phyloP scores from a whole-genome alignment of 2,113 vertebrate species.

The Murina feae region DNA sequence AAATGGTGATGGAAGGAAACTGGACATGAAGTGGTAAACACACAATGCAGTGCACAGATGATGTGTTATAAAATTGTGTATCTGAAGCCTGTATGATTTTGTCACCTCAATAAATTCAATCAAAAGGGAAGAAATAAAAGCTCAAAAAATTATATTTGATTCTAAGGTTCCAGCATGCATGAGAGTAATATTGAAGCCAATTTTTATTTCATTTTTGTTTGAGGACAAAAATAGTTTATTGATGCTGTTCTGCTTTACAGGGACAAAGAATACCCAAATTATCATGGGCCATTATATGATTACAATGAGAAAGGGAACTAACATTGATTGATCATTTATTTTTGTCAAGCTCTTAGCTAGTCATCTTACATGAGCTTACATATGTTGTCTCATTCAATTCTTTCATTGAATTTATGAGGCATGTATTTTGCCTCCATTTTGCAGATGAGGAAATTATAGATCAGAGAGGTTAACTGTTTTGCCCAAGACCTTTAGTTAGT shows the following conservation, averaged over 20 bases:
- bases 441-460: background rate
- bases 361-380: background rate
- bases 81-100: background rate
- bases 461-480: background rate
- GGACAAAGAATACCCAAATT: background rate
- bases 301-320: background rate
- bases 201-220: background rate
- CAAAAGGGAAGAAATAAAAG: background rate
- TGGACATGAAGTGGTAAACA: background rate
- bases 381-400: background rate
- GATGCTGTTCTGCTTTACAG: background rate
- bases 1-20: background rate
- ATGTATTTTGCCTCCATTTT: background rate
- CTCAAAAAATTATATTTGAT: constrained; percentile 19
- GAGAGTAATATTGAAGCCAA: constrained; percentile 3
- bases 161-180: background rate
- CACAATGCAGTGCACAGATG: background rate
- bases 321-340: background rate
- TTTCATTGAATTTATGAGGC: background rate
- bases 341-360: background rate
- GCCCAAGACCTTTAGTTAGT: background rate
- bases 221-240: background rate
- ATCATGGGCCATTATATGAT: background rate
- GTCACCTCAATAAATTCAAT: background rate
- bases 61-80: background rate